phyloP scores from a whole-genome alignment of 1,140 invertebrate species.

The Hetaerina americana region DNA sequence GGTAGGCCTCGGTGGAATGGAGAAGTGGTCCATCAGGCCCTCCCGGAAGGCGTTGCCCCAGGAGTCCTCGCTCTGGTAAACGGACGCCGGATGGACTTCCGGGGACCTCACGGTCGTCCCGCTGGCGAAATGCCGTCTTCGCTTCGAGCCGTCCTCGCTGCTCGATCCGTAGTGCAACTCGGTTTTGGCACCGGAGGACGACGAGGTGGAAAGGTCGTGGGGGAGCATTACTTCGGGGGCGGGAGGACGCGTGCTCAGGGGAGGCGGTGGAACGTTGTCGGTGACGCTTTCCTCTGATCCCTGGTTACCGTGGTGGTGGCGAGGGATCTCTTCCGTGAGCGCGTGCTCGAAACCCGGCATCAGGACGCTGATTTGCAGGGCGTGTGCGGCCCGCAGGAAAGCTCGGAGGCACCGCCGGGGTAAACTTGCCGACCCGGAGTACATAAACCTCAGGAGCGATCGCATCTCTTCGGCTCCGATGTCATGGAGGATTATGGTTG shows the following conservation, averaged over 20 bases:
- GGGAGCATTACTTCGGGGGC: neutral
- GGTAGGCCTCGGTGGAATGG: neutral
- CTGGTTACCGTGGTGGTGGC: neutral
- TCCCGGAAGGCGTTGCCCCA: neutral
- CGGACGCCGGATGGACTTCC: neutral
- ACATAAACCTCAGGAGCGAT: constrained; percentile 43
- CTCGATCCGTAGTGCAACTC: neutral
- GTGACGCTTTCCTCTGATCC: too few relatives aligned
- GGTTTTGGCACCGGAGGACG: neutral
- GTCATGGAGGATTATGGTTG: constrained; percentile 42
- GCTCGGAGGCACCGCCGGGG: constrained; percentile 35
- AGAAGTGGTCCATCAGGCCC: neutral
- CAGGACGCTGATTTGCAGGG: constrained; percentile 30
- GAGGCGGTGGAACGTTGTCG: neutral
- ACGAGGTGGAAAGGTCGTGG: neutral
- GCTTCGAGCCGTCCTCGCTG: neutral
- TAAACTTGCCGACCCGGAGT: constrained; percentile 42
- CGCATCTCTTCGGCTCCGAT: constrained; percentile 39
- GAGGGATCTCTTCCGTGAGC: constrained; percentile 4
- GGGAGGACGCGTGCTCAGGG: neutral
- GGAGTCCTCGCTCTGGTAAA: neutral
- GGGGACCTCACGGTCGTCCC: neutral
- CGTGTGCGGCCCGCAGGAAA: constrained; percentile 40
- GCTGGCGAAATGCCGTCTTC: neutral
- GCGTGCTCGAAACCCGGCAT: neutral